Evolutionary conservation across 2,113 vertebrate genomes (phyloP).

Genomic region (Clupea harengus): DNA sequence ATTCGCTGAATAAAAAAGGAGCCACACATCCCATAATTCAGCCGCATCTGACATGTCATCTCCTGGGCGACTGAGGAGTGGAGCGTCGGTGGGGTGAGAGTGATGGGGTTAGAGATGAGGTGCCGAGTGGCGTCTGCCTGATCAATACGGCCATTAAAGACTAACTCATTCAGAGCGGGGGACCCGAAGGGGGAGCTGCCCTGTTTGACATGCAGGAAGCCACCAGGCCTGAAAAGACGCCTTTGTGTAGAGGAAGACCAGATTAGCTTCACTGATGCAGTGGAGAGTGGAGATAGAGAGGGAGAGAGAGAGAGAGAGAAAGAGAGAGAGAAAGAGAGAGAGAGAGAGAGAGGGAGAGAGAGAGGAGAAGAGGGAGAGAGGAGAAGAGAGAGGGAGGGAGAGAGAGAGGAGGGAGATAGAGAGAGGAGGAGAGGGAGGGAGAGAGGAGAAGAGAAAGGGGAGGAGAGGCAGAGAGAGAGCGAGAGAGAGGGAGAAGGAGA

Average conservation of each 20-base stretch:
- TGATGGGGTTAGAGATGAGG: slow-evolving; percentile 44
- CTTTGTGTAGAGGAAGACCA: slow-evolving; percentile 71
- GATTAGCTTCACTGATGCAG: slow-evolving; percentile 69
- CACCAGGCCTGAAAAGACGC: slow-evolving; percentile 69
- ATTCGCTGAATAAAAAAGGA: background rate
- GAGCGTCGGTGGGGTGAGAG: slow-evolving; percentile 56
- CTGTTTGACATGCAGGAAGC: slow-evolving; percentile 73
- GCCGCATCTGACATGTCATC: background rate
- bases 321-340: background rate
- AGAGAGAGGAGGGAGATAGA: background rate
- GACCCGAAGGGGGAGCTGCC: slow-evolving; percentile 66
- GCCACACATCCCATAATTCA: background rate
- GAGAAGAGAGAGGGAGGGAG: background rate
- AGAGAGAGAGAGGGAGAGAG: too few relatives aligned
- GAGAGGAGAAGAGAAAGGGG: background rate
- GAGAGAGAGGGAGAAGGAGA: slow-evolving; percentile 17
- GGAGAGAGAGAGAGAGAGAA: background rate
- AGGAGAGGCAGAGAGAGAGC: background rate
- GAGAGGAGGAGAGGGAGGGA: background rate
- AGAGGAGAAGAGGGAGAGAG: background rate
- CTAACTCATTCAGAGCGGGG: slow-evolving; percentile 63
- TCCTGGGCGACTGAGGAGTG: slow-evolving; percentile 54
- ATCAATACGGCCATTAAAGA: slow-evolving; percentile 72
- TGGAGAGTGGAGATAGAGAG: background rate
- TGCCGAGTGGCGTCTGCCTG: slow-evolving; percentile 55